Base-by-base conservation (phyloP, 1,140 invertebrate species). In the Hyposmocoma kahamanoa region DNA sequence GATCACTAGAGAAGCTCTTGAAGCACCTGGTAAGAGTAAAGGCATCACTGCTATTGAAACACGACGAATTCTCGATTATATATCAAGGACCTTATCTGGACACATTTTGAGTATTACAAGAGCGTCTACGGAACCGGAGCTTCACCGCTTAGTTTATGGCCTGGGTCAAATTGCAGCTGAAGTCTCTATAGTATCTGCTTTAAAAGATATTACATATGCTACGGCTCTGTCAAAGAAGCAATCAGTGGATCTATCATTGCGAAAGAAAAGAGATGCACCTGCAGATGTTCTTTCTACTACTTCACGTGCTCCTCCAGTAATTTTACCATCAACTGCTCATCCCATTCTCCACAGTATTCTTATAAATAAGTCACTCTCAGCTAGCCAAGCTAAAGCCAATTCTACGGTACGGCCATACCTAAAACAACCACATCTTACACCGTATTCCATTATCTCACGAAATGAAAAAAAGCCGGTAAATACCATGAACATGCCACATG, bases 31-130 rank as follows among this genome's bases (percentile, higher is more conserved):
- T 3, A 80, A 75, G 59, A 74, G 58, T 48, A 82, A 81, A 56
- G 81, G 81, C 2, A 73, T 82, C 28, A 81, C 77, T 36, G 81
- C 81, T 11, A 84, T 84, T 55, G 81, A 84, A 57, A 84, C 81
- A 0, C 66, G 81, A 56, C 67, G 81, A 30, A 84, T 84, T 50
- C 59, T 84, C 15, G 81, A 84, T 55, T 84, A 82, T 30, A 81
- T 82, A 47, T 84, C 81, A 10, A 65, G 77, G 50, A 83, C 78
- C 1, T 56, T 83, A 41, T 83, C 81, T 28, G 63, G 73, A 18
- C 67, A 84, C 52, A 84, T 84, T 43, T 53, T 84, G 22, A 70
- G 60, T 47, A 73, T 81, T 38, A 82, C 81, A 4, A 69, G 65
- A 51, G 56, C 69, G 11, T 84, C 81, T 1, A 80, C 79, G 22